Conservation (phyloP, 2,797 vertebrate species). For the Silurus aristotelis region DNA sequence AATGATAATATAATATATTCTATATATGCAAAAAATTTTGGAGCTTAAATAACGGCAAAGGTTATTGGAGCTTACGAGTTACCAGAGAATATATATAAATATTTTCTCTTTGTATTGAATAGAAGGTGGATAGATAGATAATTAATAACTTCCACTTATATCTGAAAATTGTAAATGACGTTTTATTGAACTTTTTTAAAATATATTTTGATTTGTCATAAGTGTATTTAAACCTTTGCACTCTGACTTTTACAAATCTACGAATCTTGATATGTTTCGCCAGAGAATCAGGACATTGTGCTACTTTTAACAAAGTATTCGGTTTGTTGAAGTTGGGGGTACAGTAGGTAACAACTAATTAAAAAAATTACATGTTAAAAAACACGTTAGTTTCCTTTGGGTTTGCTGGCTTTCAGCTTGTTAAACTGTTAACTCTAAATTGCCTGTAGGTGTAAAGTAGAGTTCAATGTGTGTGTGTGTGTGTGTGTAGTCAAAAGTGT, state of each 20-base stretch:
- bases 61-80: neutral
- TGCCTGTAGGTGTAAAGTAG: neutral
- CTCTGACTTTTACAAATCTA: neutral
- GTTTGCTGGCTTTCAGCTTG: neutral
- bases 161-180: too few relatives aligned
- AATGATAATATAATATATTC: neutral
- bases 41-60: neutral
- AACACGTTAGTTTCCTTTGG: neutral
- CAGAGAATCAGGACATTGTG: too few relatives aligned
- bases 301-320: neutral
- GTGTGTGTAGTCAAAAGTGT: neutral
- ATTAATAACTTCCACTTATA: too few relatives aligned
- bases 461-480: neutral
- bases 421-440: neutral
- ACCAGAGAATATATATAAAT: neutral
- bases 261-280: neutral
- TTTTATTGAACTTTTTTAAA: too few relatives aligned
- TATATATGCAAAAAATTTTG: neutral
- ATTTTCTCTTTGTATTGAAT: too few relatives aligned
- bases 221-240: neutral
- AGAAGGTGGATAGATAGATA: too few relatives aligned
- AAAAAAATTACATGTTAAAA: too few relatives aligned
- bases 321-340: neutral
- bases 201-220: too few relatives aligned
- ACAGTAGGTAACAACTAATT: neutral